Evolutionary conservation across 1,140 invertebrate genomes (phyloP).

Genomic region (Nasonia vitripennis): DNA sequence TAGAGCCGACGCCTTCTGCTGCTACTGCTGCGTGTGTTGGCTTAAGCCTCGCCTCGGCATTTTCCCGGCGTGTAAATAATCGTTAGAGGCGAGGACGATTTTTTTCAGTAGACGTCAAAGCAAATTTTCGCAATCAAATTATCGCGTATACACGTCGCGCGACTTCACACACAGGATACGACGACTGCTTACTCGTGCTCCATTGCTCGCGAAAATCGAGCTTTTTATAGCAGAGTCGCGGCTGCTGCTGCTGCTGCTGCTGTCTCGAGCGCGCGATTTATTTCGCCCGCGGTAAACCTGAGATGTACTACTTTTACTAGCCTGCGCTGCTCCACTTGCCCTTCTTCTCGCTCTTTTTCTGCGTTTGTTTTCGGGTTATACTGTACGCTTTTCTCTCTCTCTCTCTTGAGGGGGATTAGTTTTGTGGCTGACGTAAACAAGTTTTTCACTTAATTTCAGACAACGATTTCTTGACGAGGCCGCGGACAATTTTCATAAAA

Average conservation of each 20-base stretch:
- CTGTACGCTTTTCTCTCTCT: background rate
- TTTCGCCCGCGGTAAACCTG: background rate
- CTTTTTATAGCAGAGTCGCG: background rate
- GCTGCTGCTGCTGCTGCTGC: background rate
- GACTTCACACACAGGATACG: conserved; percentile 18
- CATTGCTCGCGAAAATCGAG: conserved; percentile 12
- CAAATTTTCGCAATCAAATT: conserved; percentile 20
- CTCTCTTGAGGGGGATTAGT: background rate
- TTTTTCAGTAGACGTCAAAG: background rate
- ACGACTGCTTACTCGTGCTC: background rate
- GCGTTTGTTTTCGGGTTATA: background rate
- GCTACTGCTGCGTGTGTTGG: conserved; percentile 40
- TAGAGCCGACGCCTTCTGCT: conserved; percentile 7
- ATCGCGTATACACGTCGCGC: background rate
- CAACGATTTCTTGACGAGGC: background rate
- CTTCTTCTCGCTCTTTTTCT: too few species aligned
- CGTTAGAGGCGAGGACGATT: conserved; percentile 22
- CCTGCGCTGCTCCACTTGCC: background rate
- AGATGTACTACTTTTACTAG: background rate
- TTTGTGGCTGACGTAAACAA: background rate
- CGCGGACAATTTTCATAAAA: background rate
- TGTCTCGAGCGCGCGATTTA: background rate
- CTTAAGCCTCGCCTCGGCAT: background rate
- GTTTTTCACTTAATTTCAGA: background rate
- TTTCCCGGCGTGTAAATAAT: conserved; percentile 43